A percentile compares a stretch with the other conserved stretches of the same genome.
These are phyloP conservation scores for Dasysyrphus tricinctus DNA, from an alignment of 2,888 invertebrate species.

Conservation along the genomic window DNA sequence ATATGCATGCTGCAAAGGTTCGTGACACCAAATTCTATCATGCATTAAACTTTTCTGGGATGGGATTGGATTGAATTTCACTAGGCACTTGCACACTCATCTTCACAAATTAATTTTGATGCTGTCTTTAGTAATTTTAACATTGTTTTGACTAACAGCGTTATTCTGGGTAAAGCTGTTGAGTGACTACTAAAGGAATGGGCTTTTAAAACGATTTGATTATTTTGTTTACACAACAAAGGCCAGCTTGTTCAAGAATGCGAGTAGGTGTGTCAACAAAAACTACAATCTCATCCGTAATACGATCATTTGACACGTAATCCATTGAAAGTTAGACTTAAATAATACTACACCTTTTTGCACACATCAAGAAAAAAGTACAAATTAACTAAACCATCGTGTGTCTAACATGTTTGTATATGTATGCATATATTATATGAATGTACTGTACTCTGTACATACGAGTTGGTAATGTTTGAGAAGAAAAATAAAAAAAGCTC, in stretches of 20 bases:
- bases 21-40: not conserved
- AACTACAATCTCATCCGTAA: conserved; percentile 56
- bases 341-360: conserved; percentile 24
- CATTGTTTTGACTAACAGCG: not conserved
- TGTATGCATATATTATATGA: no score
- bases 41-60: not conserved
- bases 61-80: not conserved
- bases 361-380: conserved; percentile 8
- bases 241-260: not conserved
- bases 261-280: not conserved
- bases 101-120: not conserved
- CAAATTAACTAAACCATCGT: not conserved
- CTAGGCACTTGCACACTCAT: not conserved
- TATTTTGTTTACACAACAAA: conserved; percentile 47
- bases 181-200: no score
- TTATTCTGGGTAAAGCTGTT: not conserved
- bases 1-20: not conserved
- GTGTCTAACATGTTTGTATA: not conserved
- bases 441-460: no score
- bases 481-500: no score
- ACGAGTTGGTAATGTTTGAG: no score
- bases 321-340: conserved; percentile 41
- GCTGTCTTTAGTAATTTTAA: not conserved
- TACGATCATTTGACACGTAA: conserved; percentile 63
- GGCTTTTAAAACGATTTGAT: conserved; percentile 18